A percentile compares a stretch with the other conserved stretches of the same genome.
These are phyloP conservation scores for Chymomyza costata DNA, from an alignment of 1,140 invertebrate species.

Conservation along the genomic window DNA sequence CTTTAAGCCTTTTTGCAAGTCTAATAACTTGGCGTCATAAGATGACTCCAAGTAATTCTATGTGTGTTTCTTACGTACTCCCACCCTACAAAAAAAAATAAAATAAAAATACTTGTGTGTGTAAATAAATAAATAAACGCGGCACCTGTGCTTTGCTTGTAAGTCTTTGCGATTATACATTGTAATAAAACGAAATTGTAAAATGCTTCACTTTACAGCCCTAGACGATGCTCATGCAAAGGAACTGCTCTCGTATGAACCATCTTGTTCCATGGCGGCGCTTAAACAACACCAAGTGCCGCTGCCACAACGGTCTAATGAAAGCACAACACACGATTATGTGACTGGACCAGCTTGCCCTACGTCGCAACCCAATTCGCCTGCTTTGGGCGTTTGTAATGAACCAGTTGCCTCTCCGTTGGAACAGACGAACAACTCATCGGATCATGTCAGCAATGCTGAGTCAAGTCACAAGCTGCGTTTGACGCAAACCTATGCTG, in stretches of 20 bases:
- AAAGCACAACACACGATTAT: slow-evolving; percentile 49
- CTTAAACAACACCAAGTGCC: slow-evolving; percentile 48
- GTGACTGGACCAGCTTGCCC: slow-evolving; percentile 17
- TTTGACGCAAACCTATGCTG: slow-evolving; percentile 41
- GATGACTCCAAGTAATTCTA: no score
- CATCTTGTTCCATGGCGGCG: slow-evolving; percentile 54
- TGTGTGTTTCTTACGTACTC: no score
- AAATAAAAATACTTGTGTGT: slow-evolving; percentile 12
- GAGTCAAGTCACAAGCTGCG: slow-evolving; percentile 50
- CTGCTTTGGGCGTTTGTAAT: slow-evolving; percentile 39
- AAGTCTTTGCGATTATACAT: slow-evolving; percentile 59
- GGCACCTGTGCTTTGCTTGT: slow-evolving; percentile 66
- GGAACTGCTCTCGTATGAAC: slow-evolving; percentile 63
- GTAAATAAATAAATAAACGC: slow-evolving; percentile 46
- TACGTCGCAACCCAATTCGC: slow-evolving; percentile 50
- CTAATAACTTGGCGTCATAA: slow-evolving; percentile 20
- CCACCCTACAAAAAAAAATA: slow-evolving; percentile 8
- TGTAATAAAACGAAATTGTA: slow-evolving; percentile 69
- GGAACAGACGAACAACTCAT: slow-evolving; percentile 48
- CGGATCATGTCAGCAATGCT: slow-evolving; percentile 29
- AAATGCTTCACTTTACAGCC: slow-evolving; percentile 65
- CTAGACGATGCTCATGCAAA: slow-evolving; percentile 58
- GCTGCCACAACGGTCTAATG: slow-evolving; percentile 58
- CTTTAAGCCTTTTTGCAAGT: slow-evolving; percentile 55
- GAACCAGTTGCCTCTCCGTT: slow-evolving; percentile 49